These are phyloP conservation scores for Orientallactaga bullata DNA, from an alignment of 2,113 vertebrate species.

Conservation along the genomic window DNA sequence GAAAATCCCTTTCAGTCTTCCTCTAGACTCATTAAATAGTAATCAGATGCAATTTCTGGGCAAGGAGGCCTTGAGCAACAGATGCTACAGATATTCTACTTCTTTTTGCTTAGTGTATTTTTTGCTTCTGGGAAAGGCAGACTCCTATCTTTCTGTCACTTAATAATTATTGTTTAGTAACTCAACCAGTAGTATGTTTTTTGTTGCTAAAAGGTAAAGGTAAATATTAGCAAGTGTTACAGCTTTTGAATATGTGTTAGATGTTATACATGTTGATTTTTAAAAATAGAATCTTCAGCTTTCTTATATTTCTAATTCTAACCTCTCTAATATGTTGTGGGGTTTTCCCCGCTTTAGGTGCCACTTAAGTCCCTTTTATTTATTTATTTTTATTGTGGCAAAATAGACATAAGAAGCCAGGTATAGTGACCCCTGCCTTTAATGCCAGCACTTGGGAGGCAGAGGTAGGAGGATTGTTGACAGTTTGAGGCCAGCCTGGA, in stretches of 20 bases:
- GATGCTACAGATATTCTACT: not conserved
- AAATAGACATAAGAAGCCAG: not conserved
- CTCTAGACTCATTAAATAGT: not conserved
- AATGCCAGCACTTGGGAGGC: no score
- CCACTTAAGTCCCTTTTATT: not conserved
- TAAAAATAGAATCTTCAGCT: not conserved
- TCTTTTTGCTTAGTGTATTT: not conserved
- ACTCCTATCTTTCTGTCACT: not conserved
- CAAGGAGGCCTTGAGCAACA: not conserved
- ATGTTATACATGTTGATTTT: not conserved
- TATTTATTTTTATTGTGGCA: not conserved
- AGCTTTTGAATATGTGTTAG: not conserved
- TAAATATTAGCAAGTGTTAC: not conserved
- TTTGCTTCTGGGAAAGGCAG: not conserved
- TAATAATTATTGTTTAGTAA: not conserved
- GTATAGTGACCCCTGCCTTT: no score
- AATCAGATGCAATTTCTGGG: not conserved
- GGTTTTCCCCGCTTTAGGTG: not conserved
- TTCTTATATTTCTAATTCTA: constrained; percentile 32
- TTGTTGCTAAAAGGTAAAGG: not conserved
- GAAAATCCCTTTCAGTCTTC: not conserved
- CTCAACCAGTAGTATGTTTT: not conserved
- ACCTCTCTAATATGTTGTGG: not conserved
- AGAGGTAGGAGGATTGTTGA: no score
- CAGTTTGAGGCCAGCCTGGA: no score